Evolutionary conservation across 2,797 vertebrate species (phyloP).

Genomic region (Paguma larvata): DNA sequence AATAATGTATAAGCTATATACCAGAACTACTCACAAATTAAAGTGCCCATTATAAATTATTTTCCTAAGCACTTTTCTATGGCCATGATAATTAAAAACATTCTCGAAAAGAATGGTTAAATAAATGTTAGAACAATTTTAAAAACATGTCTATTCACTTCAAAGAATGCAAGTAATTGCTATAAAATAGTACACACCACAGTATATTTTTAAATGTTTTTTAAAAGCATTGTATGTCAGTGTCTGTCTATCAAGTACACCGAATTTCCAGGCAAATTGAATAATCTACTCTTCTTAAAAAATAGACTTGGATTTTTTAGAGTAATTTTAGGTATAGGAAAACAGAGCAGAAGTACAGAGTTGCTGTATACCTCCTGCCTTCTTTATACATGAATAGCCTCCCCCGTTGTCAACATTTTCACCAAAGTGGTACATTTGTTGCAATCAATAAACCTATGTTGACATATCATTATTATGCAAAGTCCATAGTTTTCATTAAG

Average conservation of each 20-base stretch:
- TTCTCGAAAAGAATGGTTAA: not conserved
- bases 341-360: not conserved
- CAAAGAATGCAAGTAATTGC: not conserved
- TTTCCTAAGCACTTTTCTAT: conserved; percentile 7
- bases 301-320: not conserved
- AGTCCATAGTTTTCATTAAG: not conserved
- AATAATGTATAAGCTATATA: not conserved
- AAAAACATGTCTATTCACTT: not conserved
- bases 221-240: not conserved
- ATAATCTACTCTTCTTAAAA: not conserved
- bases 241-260: not conserved
- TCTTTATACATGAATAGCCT: not conserved
- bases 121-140: not conserved
- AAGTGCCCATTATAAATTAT: not conserved
- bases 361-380: too few relatives aligned
- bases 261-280: not conserved
- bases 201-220: not conserved
- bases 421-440: not conserved
- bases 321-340: not conserved
- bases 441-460: not conserved
- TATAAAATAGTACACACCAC: not conserved
- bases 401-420: not conserved
- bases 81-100: not conserved
- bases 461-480: not conserved
- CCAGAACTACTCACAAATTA: not conserved